A percentile compares a stretch with the other conserved stretches of the same genome.
phyloP scores from a whole-genome alignment of 2,888 invertebrate species.

The Drosophila imparisetae region DNA sequence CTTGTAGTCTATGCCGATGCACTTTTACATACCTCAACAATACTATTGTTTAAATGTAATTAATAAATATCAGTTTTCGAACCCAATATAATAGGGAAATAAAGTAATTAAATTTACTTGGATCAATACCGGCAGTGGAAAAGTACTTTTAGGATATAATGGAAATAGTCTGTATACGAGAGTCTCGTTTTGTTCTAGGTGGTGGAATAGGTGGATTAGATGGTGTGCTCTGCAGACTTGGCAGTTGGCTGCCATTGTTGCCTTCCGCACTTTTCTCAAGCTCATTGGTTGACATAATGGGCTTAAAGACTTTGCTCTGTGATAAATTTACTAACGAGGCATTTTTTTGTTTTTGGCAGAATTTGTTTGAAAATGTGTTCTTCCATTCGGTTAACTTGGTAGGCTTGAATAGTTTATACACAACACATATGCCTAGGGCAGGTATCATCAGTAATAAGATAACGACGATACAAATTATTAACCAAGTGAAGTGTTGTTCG shows the following conservation, averaged over 20 bases:
- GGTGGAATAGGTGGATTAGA: slow-evolving; percentile 74
- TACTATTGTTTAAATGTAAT: slow-evolving; percentile 10
- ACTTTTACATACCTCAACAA: neutral
- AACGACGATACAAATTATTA: slow-evolving; percentile 27
- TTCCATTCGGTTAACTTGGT: slow-evolving; percentile 33
- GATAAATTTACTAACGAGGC: slow-evolving; percentile 19
- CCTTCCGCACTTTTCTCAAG: slow-evolving; percentile 29
- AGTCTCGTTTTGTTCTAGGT: slow-evolving; percentile 81
- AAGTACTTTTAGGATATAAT: slow-evolving; percentile 25
- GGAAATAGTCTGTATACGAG: slow-evolving; percentile 76
- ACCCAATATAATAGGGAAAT: slow-evolving; percentile 37
- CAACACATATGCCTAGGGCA: slow-evolving; percentile 19
- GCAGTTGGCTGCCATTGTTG: slow-evolving; percentile 27
- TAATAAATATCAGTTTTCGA: slow-evolving; percentile 26
- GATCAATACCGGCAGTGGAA: slow-evolving; percentile 3
- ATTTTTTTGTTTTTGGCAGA: slow-evolving; percentile 47
- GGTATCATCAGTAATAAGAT: slow-evolving; percentile 26
- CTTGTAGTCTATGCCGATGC: neutral
- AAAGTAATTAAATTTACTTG: slow-evolving; percentile 20
- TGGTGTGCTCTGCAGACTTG: slow-evolving; percentile 48
- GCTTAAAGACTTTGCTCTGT: slow-evolving; percentile 27
- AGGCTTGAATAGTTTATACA: slow-evolving; percentile 30
- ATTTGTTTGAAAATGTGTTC: slow-evolving; percentile 19
- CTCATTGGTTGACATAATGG: slow-evolving; percentile 19
- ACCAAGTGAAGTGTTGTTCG: slow-evolving; percentile 5